Evolutionary conservation across 2,797 vertebrate genomes (phyloP).

Genomic region (Benthosema pterotum): DNA sequence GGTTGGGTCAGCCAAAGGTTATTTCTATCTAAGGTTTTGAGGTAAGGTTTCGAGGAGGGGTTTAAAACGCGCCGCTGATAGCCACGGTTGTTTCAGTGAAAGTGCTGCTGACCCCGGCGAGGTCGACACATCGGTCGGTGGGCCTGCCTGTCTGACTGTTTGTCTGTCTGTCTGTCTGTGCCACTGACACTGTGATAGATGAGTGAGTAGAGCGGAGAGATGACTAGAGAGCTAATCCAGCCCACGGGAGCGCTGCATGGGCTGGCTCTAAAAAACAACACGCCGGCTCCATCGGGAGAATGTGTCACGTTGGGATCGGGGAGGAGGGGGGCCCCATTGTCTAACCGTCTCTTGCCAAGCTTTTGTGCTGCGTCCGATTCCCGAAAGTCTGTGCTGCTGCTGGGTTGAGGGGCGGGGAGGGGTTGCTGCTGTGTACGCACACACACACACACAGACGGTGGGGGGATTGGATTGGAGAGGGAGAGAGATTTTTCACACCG

Average conservation of each 20-base stretch:
- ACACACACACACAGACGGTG: too few relatives aligned
- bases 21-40: slow-evolving; percentile 1
- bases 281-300: slow-evolving; percentile 52
- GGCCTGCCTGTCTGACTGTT: neutral
- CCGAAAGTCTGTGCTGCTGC: slow-evolving; percentile 55
- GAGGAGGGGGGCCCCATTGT: slow-evolving; percentile 48
- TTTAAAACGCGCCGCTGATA: slow-evolving; percentile 22
- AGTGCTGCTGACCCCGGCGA: slow-evolving; percentile 7
- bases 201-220: slow-evolving; percentile 20
- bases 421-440: too few relatives aligned
- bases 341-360: slow-evolving; percentile 47
- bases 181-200: slow-evolving; percentile 16
- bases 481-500: slow-evolving; percentile 68
- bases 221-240: slow-evolving; percentile 33
- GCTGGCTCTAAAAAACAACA: slow-evolving; percentile 59
- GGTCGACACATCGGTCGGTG: neutral
- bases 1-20: slow-evolving; percentile 1
- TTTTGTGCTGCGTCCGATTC: slow-evolving; percentile 63
- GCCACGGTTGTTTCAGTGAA: neutral
- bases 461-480: slow-evolving; percentile 42
- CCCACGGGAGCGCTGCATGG: slow-evolving; percentile 24
- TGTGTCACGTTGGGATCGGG: slow-evolving; percentile 65
- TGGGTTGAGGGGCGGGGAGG: slow-evolving; percentile 7
- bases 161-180: slow-evolving; percentile 1
- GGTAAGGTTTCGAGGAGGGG: neutral